Conservation (phyloP, 2,888 invertebrate genomes). For the Tenthredo livida region DNA sequence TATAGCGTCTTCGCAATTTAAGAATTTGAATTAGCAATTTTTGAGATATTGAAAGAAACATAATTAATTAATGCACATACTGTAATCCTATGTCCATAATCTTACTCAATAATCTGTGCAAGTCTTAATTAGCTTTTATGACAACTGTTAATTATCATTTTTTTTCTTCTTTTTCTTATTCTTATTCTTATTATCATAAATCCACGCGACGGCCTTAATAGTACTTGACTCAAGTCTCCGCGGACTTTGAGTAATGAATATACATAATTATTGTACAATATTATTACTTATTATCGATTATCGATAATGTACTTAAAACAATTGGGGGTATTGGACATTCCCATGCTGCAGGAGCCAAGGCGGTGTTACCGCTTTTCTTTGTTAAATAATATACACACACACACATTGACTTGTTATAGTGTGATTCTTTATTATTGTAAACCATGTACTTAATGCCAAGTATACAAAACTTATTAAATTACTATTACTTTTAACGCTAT, state of each 20-base stretch:
- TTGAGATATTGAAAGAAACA: neutral
- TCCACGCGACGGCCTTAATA: slow-evolving; percentile 38
- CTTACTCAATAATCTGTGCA: slow-evolving; percentile 19
- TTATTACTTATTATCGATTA: slow-evolving; percentile 9
- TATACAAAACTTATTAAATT: slow-evolving; percentile 41
- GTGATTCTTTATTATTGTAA: slow-evolving; percentile 31
- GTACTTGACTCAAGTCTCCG: slow-evolving; percentile 24
- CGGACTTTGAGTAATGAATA: neutral
- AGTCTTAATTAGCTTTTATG: slow-evolving; percentile 16
- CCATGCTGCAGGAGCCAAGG: slow-evolving; percentile 39
- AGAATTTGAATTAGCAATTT: neutral
- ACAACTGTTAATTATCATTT: slow-evolving; percentile 18
- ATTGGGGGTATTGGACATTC: slow-evolving; percentile 53
- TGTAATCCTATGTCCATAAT: slow-evolving; percentile 34
- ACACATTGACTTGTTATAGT: slow-evolving; percentile 33
- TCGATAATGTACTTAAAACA: slow-evolving; percentile 53
- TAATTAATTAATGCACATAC: no score
- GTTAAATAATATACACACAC: slow-evolving; percentile 30
- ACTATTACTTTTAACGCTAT: slow-evolving; percentile 8
- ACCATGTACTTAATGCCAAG: slow-evolving; percentile 52
- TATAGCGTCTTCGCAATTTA: neutral
- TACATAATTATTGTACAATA: neutral
- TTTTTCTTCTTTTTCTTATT: neutral
- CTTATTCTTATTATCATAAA: slow-evolving; percentile 30
- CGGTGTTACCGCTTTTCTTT: neutral